Percentiles rank a stretch among this genome's conserved stretches.
These are phyloP conservation scores for Otolemur crassicaudatus DNA, from an alignment of 2,797 vertebrate species.

Conservation along the genomic window DNA sequence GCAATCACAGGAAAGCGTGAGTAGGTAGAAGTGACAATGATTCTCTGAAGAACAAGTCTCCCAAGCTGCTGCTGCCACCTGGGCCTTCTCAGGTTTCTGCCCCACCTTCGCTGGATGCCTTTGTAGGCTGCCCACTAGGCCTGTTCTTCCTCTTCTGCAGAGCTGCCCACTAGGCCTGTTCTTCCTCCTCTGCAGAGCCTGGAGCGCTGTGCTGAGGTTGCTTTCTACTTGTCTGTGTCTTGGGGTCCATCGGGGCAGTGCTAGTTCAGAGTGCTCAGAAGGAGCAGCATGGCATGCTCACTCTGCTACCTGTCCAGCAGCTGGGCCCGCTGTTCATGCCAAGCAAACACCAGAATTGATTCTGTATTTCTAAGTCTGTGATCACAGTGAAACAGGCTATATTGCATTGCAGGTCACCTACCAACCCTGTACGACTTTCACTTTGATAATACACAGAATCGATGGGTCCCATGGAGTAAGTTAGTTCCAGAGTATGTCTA, in stretches of 20 bases:
- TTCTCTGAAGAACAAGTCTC: not conserved
- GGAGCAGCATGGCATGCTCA: not conserved
- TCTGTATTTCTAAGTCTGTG: not conserved
- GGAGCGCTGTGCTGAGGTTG: rapidly evolving
- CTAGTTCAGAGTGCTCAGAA: not conserved
- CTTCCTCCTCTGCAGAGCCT: not conserved
- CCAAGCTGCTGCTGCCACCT: rapidly evolving
- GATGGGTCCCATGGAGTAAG: conserved; percentile 94
- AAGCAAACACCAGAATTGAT: not conserved
- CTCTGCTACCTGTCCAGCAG: rapidly evolving
- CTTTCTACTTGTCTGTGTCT: not conserved
- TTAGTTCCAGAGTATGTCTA: conserved; percentile 94
- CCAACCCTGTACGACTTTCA: conserved; percentile 97
- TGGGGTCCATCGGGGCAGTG: not conserved
- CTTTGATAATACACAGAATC: conserved; percentile 89
- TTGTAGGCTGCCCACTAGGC: rapidly evolving
- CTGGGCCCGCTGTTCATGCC: too few species aligned
- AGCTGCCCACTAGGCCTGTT: not conserved
- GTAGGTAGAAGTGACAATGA: not conserved
- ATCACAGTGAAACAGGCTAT: not conserved
- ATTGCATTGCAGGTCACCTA: conserved; percentile 90
- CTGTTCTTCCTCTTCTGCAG: rapidly evolving
- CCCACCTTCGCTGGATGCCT: not conserved
- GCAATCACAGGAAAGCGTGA: rapidly evolving
- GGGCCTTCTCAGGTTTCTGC: rapidly evolving